A percentile compares a stretch with the other conserved stretches of the same genome.
Evolutionary conservation across 1,140 invertebrate genomes (phyloP).

Genomic region (Lucilia cuprina): DNA sequence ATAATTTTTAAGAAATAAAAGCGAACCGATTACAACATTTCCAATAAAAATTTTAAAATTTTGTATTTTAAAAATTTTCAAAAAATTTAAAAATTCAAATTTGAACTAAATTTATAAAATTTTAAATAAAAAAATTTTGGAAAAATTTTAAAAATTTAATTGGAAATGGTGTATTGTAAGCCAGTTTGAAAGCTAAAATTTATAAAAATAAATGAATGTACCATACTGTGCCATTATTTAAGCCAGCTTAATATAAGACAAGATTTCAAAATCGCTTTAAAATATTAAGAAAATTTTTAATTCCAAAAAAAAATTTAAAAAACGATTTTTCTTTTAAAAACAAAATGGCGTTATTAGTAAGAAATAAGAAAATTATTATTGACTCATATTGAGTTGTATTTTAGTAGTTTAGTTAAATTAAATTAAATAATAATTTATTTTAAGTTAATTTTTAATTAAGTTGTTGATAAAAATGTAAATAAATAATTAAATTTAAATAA

Average conservation of each 20-base stretch:
- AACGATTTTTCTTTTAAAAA: not conserved
- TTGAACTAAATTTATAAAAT: too few relatives aligned
- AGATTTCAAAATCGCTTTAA: not conserved
- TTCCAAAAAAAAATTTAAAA: too few relatives aligned
- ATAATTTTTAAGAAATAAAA: not conserved
- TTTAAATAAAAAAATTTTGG: too few relatives aligned
- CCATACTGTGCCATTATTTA: constrained; percentile 32
- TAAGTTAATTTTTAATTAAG: not conserved
- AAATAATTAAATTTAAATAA: not conserved
- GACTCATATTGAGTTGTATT: constrained; percentile 35
- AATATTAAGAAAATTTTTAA: too few relatives aligned
- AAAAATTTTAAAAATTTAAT: too few relatives aligned
- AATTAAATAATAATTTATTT: not conserved
- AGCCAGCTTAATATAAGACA: constrained; percentile 22
- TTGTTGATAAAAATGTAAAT: constrained; percentile 5
- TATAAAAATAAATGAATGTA: constrained; percentile 18
- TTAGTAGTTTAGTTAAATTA: not conserved
- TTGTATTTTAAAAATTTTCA: too few relatives aligned
- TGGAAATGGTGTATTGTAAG: not conserved
- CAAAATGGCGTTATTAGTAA: not conserved
- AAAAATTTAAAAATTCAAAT: too few relatives aligned
- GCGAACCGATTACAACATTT: not conserved
- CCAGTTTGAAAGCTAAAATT: not conserved
- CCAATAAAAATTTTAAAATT: too few relatives aligned
- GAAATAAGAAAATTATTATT: not conserved